Evolutionary conservation across 1,140 invertebrate genomes (phyloP).

Genomic region (Anastrepha ludens): DNA sequence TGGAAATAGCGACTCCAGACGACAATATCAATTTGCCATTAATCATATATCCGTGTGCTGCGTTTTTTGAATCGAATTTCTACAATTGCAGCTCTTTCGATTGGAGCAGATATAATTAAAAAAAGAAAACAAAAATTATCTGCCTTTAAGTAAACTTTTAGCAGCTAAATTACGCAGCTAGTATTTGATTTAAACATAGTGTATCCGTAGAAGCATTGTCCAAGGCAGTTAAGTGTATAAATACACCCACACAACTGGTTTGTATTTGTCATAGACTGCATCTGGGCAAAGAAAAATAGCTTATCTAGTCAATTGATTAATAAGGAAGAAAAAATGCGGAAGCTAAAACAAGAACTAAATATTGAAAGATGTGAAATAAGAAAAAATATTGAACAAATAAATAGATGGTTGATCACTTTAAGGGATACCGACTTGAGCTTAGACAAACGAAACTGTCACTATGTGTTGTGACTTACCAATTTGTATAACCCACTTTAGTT

Average conservation of each 20-base stretch:
- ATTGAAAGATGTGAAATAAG: slow-evolving; percentile 14
- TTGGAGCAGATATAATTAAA: neutral
- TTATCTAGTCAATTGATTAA: slow-evolving; percentile 50
- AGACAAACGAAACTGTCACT: slow-evolving; percentile 38
- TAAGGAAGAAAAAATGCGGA: neutral
- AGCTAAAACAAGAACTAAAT: slow-evolving; percentile 10
- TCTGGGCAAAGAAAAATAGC: slow-evolving; percentile 8
- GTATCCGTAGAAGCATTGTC: neutral
- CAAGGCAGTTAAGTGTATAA: too few relatives aligned
- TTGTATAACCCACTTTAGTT: slow-evolving; percentile 11
- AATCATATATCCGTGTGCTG: neutral
- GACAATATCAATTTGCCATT: neutral
- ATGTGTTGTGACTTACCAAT: slow-evolving; percentile 33
- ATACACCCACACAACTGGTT: too few relatives aligned
- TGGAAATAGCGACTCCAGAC: neutral
- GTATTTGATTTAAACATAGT: neutral
- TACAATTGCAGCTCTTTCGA: too few relatives aligned
- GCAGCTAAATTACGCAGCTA: slow-evolving; percentile 32
- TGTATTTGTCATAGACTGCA: neutral
- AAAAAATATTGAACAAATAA: slow-evolving; percentile 10
- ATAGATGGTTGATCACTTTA: slow-evolving; percentile 12
- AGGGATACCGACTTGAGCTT: slow-evolving; percentile 43
- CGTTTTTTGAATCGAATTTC: neutral
- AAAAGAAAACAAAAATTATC: neutral
- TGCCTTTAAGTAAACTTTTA: neutral